Base-by-base conservation (phyloP, 1,140 invertebrate genomes). In the Carcinoscorpius rotundicauda region DNA sequence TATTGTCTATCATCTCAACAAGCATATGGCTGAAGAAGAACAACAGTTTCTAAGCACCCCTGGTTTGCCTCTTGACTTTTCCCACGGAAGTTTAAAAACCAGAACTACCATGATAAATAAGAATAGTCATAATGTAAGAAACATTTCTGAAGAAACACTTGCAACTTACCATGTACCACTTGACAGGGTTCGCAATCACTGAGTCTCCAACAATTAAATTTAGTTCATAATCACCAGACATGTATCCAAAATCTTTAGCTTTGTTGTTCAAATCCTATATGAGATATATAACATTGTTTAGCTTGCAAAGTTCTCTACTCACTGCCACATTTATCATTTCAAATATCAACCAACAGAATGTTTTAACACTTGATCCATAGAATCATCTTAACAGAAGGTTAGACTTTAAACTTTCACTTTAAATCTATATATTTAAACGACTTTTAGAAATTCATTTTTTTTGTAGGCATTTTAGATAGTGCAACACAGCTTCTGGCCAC, bases 181-280 rank as follows among this genome's bases (percentile, higher is more conserved):
- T 80, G 68, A 97, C 84, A 6, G 94, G 88, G 78, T 96, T 96
- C 60, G 87, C 86, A 53, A 97, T 82, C 4, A 92, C 82, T 64
- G 89, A 83, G 82, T 98, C 96, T 49, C 94, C 95, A 65, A 98
- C 79, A 66, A 95, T 88, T 53, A 98, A 74, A 71, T 89, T 86
- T 58, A 98, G 76, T 65, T 84, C 81, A 78, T 97, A 97, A 51
- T 81, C 76, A 58, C 92, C 94, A 64, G 87, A 90, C 29, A 83
- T 75, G 67, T 84, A 80, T 53, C 81, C 82, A 73, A 98, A 89
- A 72, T 93, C 90, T 72, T 87, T 86, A n/a, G 84, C 85, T 71
- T 87, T 85, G 55, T 81, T 79, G 59, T 85, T 86, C 52, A 96
- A 81, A 76, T 94, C 90, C 90, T 91, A 74, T 56, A 78, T 78